Conservation (phyloP, 2,797 vertebrate genomes). For the Tympanoctomys barrerae region DNA sequence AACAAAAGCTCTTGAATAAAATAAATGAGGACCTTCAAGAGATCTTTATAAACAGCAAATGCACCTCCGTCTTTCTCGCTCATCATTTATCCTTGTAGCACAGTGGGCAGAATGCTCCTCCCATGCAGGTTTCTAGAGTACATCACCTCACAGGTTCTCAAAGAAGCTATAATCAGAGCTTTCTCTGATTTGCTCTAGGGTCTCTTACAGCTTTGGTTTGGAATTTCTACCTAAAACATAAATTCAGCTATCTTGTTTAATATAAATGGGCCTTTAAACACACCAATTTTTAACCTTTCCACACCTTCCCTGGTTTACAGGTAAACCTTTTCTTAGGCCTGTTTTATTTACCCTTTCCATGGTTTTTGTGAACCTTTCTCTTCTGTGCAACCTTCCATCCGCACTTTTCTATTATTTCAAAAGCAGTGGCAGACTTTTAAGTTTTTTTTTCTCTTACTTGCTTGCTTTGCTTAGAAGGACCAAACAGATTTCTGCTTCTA, state of each 20-base stretch:
- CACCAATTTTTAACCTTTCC: background rate
- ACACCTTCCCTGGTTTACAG: background rate
- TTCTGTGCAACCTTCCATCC: background rate
- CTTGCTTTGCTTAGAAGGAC: background rate
- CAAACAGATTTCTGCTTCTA: slow-evolving; percentile 13
- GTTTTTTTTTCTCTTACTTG: background rate
- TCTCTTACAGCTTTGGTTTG: background rate
- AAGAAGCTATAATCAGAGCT: background rate
- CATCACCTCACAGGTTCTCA: background rate
- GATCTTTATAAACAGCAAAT: background rate
- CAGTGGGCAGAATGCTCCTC: background rate
- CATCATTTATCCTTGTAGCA: background rate
- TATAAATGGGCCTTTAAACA: background rate
- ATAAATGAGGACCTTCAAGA: background rate
- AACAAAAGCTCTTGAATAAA: background rate
- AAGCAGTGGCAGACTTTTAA: slow-evolving; percentile 48
- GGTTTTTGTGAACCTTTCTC: background rate
- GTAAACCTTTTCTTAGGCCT: background rate
- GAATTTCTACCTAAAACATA: slow-evolving; percentile 8
- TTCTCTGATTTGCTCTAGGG: background rate
- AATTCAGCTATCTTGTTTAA: slow-evolving; percentile 2
- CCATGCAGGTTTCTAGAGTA: background rate
- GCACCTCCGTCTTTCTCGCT: background rate
- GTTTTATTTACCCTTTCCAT: background rate
- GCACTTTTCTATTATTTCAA: slow-evolving; percentile 59